Percentiles rank a stretch among this genome's conserved stretches.
These are phyloP conservation scores for Microctonus hyperodae DNA, from an alignment of 2,888 invertebrate species.

Conservation along the genomic window DNA sequence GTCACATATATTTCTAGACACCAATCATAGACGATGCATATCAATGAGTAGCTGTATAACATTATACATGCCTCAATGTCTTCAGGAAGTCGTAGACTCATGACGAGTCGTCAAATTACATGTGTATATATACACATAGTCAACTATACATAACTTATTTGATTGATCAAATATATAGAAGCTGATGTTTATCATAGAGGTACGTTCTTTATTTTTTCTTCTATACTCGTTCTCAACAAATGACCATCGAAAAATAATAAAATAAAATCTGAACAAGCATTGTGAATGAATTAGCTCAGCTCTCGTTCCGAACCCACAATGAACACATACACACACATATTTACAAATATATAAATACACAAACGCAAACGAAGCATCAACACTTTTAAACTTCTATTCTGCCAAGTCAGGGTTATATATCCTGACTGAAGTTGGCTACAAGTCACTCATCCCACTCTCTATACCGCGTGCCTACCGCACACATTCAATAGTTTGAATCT, in stretches of 20 bases:
- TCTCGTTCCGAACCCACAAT: slow-evolving; percentile 6
- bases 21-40: slow-evolving; percentile 8
- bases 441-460: not conserved
- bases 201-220: not conserved
- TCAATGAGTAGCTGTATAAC: not conserved
- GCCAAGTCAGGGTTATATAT: slow-evolving; percentile 6
- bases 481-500: not conserved
- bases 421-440: not conserved
- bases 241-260: not conserved
- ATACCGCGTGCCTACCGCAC: not conserved
- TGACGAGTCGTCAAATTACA: slow-evolving; percentile 1
- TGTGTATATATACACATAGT: not conserved
- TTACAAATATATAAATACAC: not conserved
- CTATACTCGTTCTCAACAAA: not conserved
- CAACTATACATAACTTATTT: not conserved
- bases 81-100: slow-evolving; percentile 4
- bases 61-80: not conserved
- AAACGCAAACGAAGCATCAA: too few species aligned
- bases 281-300: slow-evolving; percentile 8
- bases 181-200: slow-evolving; percentile 1
- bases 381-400: slow-evolving; percentile 2
- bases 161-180: not conserved
- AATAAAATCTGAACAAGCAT: not conserved
- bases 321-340: not conserved
- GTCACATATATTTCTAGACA: slow-evolving; percentile 20